Percentiles rank a stretch among this genome's conserved stretches.
phyloP scores from a whole-genome alignment of 92 coral and sea anemone genomes.

The Zoanthus gigantus region DNA sequence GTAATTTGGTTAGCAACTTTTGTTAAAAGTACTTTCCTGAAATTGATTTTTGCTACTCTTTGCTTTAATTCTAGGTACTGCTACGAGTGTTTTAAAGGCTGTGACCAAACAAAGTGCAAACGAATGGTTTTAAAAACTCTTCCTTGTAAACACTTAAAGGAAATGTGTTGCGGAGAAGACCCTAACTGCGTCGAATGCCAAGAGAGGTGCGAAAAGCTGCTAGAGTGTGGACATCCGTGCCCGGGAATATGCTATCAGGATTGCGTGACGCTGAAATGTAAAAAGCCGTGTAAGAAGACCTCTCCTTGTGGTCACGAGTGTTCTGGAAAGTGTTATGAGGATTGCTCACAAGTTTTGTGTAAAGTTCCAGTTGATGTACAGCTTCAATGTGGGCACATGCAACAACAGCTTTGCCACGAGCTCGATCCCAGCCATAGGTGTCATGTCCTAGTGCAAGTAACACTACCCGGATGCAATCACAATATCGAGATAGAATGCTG shows the following conservation, averaged over 20 bases:
- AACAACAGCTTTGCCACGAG: conserved; percentile 7
- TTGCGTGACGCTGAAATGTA: conserved; percentile 57
- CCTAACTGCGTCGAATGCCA: conserved; percentile 49
- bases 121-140: conserved; percentile 41
- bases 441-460: conserved; percentile 16
- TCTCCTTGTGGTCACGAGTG: conserved; percentile 27
- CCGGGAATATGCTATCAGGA: conserved; percentile 64
- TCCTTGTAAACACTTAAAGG: conserved; percentile 62
- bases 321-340: conserved; percentile 27
- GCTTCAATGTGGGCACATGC: conserved; percentile 13
- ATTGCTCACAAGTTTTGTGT: conserved; percentile 31
- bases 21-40: too few species aligned
- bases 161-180: conserved; percentile 62
- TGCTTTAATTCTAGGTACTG: conserved; percentile 17
- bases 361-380: conserved; percentile 11
- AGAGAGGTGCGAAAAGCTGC: conserved; percentile 46
- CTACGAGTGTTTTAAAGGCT: conserved; percentile 24
- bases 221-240: conserved; percentile 76
- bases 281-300: not conserved
- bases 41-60: too few species aligned
- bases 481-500: conserved; percentile 24
- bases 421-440: not conserved
- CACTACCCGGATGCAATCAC: conserved; percentile 20
- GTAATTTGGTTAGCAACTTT: too few species aligned
- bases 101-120: conserved; percentile 46